A percentile compares a stretch with the other conserved stretches of the same genome.
These are phyloP conservation scores for Bombylius major DNA, from an alignment of 2,888 invertebrate genomes.

Conservation along the genomic window DNA sequence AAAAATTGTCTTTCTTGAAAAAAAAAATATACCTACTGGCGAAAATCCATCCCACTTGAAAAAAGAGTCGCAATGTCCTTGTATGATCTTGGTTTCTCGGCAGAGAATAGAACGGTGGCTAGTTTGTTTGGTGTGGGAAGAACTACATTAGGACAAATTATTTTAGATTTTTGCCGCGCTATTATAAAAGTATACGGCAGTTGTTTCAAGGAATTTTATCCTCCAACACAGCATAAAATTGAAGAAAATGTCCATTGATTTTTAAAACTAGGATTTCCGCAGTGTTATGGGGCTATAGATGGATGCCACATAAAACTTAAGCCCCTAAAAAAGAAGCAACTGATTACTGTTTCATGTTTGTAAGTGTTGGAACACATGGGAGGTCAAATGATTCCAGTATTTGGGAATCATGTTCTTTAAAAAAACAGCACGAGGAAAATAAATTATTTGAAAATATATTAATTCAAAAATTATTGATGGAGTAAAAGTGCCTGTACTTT, in stretches of 20 bases:
- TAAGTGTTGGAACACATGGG: constrained; percentile 6
- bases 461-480: background rate
- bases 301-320: constrained; percentile 5
- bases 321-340: background rate
- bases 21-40: background rate
- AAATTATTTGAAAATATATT: background rate
- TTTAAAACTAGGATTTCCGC: constrained; percentile 1
- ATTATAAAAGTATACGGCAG: background rate
- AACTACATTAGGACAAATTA: background rate
- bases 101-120: background rate
- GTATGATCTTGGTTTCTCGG: background rate
- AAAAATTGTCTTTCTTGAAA: background rate
- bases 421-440: background rate
- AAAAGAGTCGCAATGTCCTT: background rate
- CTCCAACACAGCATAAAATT: background rate
- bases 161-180: background rate
- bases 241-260: constrained; percentile 3
- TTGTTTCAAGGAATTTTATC: background rate
- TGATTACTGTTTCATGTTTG: constrained; percentile 8
- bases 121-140: background rate
- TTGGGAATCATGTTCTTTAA: background rate
- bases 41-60: background rate
- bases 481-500: background rate
- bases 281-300: constrained; percentile 6
- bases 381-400: constrained; percentile 5